These are phyloP conservation scores for Xiphophorus maculatus DNA, from an alignment of 2,113 vertebrate species.

Conservation along the genomic window DNA sequence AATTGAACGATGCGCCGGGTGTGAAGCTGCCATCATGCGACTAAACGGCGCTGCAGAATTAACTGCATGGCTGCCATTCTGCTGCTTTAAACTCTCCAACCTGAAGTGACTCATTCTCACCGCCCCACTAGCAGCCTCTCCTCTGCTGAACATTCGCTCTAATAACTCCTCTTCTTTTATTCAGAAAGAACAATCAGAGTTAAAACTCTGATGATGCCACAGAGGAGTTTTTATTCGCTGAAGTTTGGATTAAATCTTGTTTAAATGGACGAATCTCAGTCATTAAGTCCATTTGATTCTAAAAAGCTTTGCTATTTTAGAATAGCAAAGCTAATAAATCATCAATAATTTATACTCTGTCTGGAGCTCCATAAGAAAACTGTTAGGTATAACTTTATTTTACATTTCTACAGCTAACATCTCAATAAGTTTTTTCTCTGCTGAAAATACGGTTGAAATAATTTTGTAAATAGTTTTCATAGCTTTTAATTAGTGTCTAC, in stretches of 20 bases:
- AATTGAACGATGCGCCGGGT: constrained; percentile 15
- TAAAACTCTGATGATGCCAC: not conserved
- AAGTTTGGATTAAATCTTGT: not conserved
- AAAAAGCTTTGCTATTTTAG: no score
- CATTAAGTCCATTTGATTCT: not conserved
- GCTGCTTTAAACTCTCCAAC: constrained; percentile 21
- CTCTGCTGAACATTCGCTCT: not conserved
- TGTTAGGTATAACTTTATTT: constrained; percentile 30
- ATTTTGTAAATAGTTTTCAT: no score
- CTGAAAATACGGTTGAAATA: not conserved
- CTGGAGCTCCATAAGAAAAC: constrained; percentile 62
- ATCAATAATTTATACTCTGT: constrained; percentile 76
- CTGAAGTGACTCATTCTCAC: constrained; percentile 32
- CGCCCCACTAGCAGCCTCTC: constrained; percentile 13
- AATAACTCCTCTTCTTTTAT: not conserved
- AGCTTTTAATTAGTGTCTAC: not conserved
- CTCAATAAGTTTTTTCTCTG: not conserved
- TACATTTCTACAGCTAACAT: no score
- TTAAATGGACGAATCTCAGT: not conserved
- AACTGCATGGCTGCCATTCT: not conserved
- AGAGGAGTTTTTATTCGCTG: not conserved
- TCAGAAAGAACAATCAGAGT: not conserved
- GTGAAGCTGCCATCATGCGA: constrained; percentile 17
- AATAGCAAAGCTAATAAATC: constrained; percentile 60
- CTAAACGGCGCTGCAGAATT: constrained; percentile 5